Evolutionary conservation across 2,797 vertebrate species (phyloP).

Genomic region (Danio albolineatus): DNA sequence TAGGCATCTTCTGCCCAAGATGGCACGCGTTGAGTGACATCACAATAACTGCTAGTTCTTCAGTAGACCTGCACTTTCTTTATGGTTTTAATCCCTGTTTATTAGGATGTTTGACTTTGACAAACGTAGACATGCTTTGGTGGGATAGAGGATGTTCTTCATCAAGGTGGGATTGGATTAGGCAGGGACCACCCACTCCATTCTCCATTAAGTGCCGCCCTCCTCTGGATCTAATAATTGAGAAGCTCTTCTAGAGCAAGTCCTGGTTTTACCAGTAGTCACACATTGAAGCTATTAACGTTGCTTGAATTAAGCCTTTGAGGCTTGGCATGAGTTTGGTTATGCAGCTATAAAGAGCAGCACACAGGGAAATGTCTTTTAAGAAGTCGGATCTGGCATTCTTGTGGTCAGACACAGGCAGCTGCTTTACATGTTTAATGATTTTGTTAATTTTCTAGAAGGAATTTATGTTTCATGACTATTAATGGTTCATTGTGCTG

Average conservation of each 20-base stretch:
- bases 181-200: conserved; percentile 54
- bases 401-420: conserved; percentile 78
- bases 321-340: conserved; percentile 73
- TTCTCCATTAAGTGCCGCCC: conserved; percentile 49
- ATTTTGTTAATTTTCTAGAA: conserved; percentile 78
- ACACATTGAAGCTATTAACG: conserved; percentile 82
- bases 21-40: conserved; percentile 27
- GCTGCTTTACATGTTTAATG: conserved; percentile 79
- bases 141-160: conserved; percentile 3
- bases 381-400: conserved; percentile 75
- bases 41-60: conserved; percentile 25
- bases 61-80: conserved; percentile 15
- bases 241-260: conserved; percentile 64
- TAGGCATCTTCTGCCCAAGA: conserved; percentile 8
- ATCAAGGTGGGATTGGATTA: conserved; percentile 22
- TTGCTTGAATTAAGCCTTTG: conserved; percentile 76
- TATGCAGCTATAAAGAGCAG: conserved; percentile 70
- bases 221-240: conserved; percentile 59
- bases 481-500: conserved; percentile 69
- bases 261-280: conserved; percentile 77
- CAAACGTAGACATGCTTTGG: background rate
- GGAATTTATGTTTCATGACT: conserved; percentile 76
- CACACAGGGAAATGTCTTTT: conserved; percentile 72
- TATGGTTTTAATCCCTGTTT: background rate
- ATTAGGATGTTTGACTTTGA: background rate